Conservation (phyloP, 1,140 invertebrate genomes). For the Triops longicaudatus region DNA sequence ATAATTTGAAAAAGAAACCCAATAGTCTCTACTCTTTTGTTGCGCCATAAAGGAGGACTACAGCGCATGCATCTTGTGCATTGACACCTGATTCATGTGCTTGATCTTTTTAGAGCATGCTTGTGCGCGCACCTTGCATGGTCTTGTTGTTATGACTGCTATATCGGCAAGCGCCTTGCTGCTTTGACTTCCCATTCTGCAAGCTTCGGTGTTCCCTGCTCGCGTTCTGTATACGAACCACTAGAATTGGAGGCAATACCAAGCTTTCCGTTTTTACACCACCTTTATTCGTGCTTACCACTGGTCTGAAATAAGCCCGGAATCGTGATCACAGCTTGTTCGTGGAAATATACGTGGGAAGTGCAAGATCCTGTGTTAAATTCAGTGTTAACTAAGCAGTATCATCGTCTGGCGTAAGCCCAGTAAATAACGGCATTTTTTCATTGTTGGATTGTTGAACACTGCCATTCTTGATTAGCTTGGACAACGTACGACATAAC, state of each 20-base stretch:
- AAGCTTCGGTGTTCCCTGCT: neutral
- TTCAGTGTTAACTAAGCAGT: neutral
- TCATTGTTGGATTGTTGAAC: neutral
- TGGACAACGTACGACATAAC: too few relatives aligned
- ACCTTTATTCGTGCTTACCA: neutral
- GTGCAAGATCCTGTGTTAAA: neutral
- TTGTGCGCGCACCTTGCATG: slow-evolving; percentile 2
- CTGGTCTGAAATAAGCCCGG: neutral
- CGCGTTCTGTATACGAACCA: neutral
- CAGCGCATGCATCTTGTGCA: neutral
- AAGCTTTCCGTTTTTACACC: neutral
- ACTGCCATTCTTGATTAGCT: too few relatives aligned
- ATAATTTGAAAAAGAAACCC: neutral
- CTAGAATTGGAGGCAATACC: neutral
- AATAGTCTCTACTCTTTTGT: too few relatives aligned
- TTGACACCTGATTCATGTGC: slow-evolving; percentile 11
- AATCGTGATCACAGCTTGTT: neutral
- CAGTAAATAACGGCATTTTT: neutral
- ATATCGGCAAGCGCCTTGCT: neutral
- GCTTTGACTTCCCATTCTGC: neutral
- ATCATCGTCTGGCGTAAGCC: neutral
- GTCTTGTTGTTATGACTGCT: neutral
- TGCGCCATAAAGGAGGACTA: neutral
- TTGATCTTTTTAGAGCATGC: slow-evolving; percentile 8
- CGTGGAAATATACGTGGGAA: neutral